Evolutionary conservation across 1,140 invertebrate genomes (phyloP).

Genomic region (Carposina sasakii): DNA sequence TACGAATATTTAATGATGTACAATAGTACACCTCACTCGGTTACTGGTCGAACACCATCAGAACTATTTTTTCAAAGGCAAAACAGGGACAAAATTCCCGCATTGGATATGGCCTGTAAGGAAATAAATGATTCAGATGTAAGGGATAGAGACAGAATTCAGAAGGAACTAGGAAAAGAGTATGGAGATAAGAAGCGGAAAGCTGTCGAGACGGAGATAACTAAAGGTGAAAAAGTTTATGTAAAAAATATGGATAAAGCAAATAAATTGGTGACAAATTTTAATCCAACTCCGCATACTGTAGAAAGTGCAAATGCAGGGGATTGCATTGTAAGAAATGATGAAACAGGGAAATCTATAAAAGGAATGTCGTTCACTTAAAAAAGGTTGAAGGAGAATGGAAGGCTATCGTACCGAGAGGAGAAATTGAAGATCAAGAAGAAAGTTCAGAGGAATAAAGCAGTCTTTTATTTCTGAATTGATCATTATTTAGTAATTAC

Average conservation of each 20-base stretch:
- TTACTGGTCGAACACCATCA: too few relatives aligned
- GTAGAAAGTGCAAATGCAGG: not conserved
- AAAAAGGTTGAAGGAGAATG: not conserved
- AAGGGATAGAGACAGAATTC: not conserved
- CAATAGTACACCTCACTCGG: too few relatives aligned
- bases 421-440: not conserved
- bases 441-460: not conserved
- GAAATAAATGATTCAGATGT: not conserved
- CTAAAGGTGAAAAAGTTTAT: too few relatives aligned
- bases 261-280: not conserved
- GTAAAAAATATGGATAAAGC: not conserved
- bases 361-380: not conserved
- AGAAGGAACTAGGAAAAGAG: not conserved
- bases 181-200: not conserved
- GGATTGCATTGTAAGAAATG: not conserved
- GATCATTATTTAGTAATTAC: not conserved
- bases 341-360: not conserved
- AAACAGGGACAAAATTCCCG: not conserved
- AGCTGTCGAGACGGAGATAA: not conserved
- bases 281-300: not conserved
- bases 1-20: too few relatives aligned
- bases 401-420: not conserved
- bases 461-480: not conserved
- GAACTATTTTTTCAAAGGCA: too few relatives aligned
- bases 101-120: not conserved